Evolutionary conservation across 2,888 invertebrate species (phyloP).

Genomic region (Meghimatium bilineatum): DNA sequence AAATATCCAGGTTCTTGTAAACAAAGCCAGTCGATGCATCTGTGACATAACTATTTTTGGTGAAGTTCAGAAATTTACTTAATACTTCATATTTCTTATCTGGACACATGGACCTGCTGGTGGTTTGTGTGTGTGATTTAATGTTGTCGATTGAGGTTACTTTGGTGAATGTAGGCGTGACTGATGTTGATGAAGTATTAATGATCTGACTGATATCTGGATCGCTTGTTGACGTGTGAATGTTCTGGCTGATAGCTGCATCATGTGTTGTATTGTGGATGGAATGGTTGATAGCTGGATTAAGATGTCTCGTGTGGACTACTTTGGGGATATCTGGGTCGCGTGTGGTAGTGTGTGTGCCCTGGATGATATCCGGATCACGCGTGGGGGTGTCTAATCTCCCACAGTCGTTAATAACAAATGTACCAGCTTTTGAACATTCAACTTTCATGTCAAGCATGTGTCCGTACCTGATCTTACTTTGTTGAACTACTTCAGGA

Average conservation of each 20-base stretch:
- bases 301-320: no score
- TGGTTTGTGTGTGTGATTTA: not conserved
- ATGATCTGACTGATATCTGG: no score
- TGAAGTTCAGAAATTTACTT: not conserved
- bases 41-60: not conserved
- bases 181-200: no score
- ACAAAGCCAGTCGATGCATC: not conserved
- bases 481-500: conserved; percentile 10
- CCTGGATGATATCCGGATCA: no score
- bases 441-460: not conserved
- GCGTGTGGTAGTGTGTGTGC: no score
- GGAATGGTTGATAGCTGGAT: no score
- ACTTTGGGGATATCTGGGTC: no score
- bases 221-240: no score
- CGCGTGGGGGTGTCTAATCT: no score
- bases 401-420: not conserved
- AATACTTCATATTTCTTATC: not conserved
- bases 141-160: not conserved
- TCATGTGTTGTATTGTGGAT: no score
- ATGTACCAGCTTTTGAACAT: not conserved
- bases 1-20: not conserved
- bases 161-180: not conserved
- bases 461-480: not conserved
- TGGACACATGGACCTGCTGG: no score
- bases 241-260: no score